Evolutionary conservation across 2,113 vertebrate species (phyloP).

Genomic region (Siniperca chuatsi): DNA sequence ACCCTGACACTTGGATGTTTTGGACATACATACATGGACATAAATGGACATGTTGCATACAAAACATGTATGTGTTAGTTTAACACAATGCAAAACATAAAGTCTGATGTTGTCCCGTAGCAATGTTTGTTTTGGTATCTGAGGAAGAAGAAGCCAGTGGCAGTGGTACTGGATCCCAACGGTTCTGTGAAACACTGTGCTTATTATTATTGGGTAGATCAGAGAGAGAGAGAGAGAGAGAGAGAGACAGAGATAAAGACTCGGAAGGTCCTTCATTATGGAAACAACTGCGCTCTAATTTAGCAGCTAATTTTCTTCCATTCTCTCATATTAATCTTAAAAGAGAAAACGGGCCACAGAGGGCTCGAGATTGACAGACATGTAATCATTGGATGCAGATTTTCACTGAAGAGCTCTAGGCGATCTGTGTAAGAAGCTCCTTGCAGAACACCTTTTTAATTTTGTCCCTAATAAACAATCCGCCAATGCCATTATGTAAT

Average conservation of each 20-base stretch:
- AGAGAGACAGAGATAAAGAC: conserved; percentile 26
- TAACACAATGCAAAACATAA: neutral
- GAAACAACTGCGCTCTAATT: conserved; percentile 78
- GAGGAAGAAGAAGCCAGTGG: conserved; percentile 15
- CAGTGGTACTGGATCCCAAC: conserved; percentile 18
- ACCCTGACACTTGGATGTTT: neutral
- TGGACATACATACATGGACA: neutral
- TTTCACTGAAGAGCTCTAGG: conserved; percentile 58
- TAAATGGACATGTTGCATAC: neutral
- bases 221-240: conserved; percentile 21
- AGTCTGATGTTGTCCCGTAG: neutral
- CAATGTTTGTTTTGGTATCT: conserved; percentile 37
- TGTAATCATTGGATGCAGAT: conserved; percentile 72
- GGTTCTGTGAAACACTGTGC: conserved; percentile 27
- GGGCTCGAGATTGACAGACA: conserved; percentile 81
- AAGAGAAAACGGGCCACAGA: conserved; percentile 78
- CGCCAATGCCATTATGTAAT: conserved; percentile 77
- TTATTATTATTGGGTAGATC: conserved; percentile 59
- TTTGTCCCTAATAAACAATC: conserved; percentile 80
- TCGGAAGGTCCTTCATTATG: conserved; percentile 57
- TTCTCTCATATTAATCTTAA: conserved; percentile 83
- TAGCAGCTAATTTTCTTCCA: conserved; percentile 83
- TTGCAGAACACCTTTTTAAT: conserved; percentile 80
- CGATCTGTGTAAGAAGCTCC: conserved; percentile 56
- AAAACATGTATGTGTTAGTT: neutral